phyloP scores from a whole-genome alignment of 1,140 invertebrate species.

The Aethina tumida region DNA sequence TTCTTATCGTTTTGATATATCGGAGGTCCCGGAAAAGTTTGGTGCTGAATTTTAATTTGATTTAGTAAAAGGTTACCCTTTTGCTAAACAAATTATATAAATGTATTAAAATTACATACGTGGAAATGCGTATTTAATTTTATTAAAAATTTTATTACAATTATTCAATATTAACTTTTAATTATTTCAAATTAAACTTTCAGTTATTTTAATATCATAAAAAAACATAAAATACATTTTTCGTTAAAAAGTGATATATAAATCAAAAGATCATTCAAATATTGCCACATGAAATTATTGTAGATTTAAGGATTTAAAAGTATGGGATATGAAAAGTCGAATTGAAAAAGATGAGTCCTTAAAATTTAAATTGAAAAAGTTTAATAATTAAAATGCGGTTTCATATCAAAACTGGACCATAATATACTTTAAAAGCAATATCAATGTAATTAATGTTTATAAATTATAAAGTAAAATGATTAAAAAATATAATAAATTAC shows the following conservation, averaged over 20 bases:
- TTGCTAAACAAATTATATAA: neutral
- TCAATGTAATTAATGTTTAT: too few relatives aligned
- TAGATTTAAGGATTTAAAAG: neutral
- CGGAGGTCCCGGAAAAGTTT: too few relatives aligned
- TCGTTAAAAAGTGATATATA: neutral
- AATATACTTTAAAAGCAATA: too few relatives aligned
- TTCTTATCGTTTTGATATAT: neutral
- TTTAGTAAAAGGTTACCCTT: neutral
- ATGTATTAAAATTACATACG: constrained; percentile 2
- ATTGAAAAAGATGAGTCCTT: too few relatives aligned
- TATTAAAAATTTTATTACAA: neutral
- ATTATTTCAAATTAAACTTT: neutral
- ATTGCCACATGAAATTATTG: neutral
- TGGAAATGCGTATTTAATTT: constrained; percentile 1
- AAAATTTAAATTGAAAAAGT: too few relatives aligned
- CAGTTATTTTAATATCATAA: neutral
- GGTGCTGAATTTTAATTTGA: neutral
- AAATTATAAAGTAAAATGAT: too few relatives aligned
- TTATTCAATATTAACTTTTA: neutral
- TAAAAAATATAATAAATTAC: too few relatives aligned
- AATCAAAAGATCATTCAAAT: neutral
- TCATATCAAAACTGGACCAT: too few relatives aligned
- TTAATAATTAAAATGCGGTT: too few relatives aligned
- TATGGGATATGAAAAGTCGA: too few relatives aligned
- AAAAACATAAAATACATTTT: neutral